Evolutionary conservation across 2,797 vertebrate genomes (phyloP), one percentile per base, ranked within the genome.

Genomic region (Liparis tanakae): DNA sequence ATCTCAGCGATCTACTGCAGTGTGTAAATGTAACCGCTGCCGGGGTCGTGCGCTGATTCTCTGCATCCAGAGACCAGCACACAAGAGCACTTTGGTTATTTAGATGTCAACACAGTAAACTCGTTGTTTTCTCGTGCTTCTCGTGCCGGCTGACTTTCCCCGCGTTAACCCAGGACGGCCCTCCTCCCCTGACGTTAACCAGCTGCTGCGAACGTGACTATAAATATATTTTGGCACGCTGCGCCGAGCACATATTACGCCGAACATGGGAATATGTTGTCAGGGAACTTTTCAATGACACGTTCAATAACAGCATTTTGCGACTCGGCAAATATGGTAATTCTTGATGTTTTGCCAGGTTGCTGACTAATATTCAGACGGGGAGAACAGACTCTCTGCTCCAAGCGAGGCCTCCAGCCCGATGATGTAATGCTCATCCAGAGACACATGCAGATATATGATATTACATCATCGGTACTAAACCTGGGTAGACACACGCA

Each of bases 391-490:
- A 64, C 20, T 44, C 53, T 58, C 72, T 72, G 66, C 80, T 74
- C 50, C 66, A 20, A 20, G 33, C 34, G 79, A 39, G 74, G 72
- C 62, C 71, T 77, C 56, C 73, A 41, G 74, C 73, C 67, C 8
- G 75, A 77, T 93, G 91, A 93, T 90, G 91, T 94, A 91, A 93
- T 92, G 91, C 84, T 92, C 79, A 76, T 79, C 81, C 88, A 84
- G 65, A 77, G 75, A 85, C 85, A 77, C 80, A 85, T 50, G 79
- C 79, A 84, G 83, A 89, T 82, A 85, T 87, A 80, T 84, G 80
- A 87, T 90, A 88, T 93, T 92, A 92, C 93, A 92, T 93, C 93
- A 93, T 90, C 76, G 22, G 44, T 64, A 84, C 74, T 74, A 74
- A 87, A 88, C 87, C 83, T 87, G 81, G 63, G 81, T 73, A 70